Evolutionary conservation across 1,140 invertebrate genomes (phyloP).

Genomic region (Drosophila sechellia): DNA sequence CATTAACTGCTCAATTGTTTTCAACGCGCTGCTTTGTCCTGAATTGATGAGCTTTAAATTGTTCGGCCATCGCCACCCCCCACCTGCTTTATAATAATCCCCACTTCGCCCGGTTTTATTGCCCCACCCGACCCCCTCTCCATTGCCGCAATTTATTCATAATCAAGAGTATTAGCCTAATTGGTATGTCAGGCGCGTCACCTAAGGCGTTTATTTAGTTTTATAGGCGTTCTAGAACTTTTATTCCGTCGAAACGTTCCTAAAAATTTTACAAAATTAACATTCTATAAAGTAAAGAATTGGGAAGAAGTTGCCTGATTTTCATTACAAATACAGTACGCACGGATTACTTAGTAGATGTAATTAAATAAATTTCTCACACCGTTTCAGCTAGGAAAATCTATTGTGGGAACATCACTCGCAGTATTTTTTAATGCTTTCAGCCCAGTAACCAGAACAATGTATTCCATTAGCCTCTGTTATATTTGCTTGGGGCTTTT

Average conservation of each 20-base stretch:
- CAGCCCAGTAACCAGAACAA: not conserved
- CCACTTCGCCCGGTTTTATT: constrained; percentile 10
- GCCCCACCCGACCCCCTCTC: constrained; percentile 11
- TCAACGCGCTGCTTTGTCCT: constrained; percentile 65
- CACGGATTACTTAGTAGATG: not conserved
- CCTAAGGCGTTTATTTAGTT: constrained; percentile 41
- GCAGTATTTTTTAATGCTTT: constrained; percentile 5
- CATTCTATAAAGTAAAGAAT: too few species aligned
- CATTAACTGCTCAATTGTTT: constrained; percentile 80
- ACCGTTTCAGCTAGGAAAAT: not conserved
- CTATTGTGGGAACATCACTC: constrained; percentile 4
- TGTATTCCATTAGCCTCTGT: constrained; percentile 3
- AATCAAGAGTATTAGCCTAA: constrained; percentile 63
- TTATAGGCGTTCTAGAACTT: constrained; percentile 7
- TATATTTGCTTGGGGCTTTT: constrained; percentile 18
- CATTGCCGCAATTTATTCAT: constrained; percentile 62
- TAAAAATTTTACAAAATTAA: not conserved
- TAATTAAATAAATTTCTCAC: not conserved
- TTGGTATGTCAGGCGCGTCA: constrained; percentile 48
- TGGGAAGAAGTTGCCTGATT: too few species aligned
- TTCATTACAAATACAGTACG: too few species aligned
- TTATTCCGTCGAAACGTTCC: not conserved
- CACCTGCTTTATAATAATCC: constrained; percentile 8
- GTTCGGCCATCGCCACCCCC: constrained; percentile 11
- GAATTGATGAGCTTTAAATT: constrained; percentile 82